Conservation (phyloP, 2,113 vertebrate species). For the Ctenodactylus gundi region DNA sequence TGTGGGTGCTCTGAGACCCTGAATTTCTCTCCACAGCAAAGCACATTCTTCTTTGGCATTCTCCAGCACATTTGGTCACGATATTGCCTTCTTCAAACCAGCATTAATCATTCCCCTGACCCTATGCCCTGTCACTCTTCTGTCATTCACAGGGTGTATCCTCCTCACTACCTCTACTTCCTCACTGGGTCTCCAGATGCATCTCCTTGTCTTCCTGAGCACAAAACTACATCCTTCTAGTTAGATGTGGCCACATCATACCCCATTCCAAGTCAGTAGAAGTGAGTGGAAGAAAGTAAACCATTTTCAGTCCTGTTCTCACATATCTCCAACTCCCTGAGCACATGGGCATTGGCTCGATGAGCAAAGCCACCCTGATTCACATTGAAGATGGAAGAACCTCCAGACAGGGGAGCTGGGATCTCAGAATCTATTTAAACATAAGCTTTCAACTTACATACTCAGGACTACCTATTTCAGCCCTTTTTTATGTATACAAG, state of each 20-base stretch:
- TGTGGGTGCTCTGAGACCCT: background rate
- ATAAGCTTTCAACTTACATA: background rate
- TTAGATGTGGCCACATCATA: background rate
- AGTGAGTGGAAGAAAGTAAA: background rate
- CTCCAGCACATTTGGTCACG: background rate
- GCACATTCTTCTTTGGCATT: background rate
- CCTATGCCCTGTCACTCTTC: background rate
- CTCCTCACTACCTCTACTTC: background rate
- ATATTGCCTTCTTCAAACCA: background rate
- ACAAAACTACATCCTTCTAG: conserved; percentile 11
- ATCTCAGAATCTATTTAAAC: background rate
- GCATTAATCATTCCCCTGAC: background rate
- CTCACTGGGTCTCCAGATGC: background rate
- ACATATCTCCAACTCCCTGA: background rate
- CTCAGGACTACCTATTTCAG: background rate
- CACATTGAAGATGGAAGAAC: background rate
- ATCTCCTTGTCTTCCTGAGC: background rate
- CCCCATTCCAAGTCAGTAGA: background rate
- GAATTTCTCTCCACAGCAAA: background rate
- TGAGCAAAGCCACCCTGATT: too few species aligned
- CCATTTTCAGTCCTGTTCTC: too few species aligned
- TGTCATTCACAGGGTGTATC: background rate
- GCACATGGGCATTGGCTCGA: background rate
- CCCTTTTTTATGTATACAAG: background rate
- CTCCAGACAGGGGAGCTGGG: background rate